A percentile compares a stretch with the other conserved stretches of the same genome.
Conservation (phyloP, 2,888 invertebrate species). For the Lutraria lutraria region DNA sequence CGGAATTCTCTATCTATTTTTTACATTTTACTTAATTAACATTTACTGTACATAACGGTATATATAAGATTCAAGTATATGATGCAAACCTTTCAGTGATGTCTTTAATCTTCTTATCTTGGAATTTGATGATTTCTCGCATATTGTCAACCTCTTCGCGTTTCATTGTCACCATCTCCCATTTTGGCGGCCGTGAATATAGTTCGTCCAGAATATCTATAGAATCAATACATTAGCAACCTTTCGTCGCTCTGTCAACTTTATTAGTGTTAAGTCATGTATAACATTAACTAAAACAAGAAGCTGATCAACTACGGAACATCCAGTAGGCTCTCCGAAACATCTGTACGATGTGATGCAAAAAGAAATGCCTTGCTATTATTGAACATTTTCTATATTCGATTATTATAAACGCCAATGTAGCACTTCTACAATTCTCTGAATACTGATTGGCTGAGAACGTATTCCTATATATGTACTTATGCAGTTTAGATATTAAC, state of each 20-base stretch:
- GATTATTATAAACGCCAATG: neutral
- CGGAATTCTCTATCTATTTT: no score
- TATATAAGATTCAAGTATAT: neutral
- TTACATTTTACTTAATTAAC: no score
- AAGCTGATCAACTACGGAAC: no score
- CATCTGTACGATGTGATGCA: no score
- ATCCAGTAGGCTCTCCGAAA: no score
- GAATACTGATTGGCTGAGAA: no score
- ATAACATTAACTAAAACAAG: no score
- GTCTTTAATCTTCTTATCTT: slow-evolving; percentile 62
- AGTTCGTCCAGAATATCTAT: slow-evolving; percentile 61
- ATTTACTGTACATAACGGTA: no score
- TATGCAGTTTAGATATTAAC: no score
- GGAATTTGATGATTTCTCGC: slow-evolving; percentile 61
- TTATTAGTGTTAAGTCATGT: no score
- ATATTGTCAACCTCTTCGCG: slow-evolving; percentile 64
- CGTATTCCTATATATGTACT: no score
- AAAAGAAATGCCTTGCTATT: neutral
- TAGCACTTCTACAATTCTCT: no score
- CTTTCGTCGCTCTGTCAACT: neutral
- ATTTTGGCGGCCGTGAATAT: slow-evolving; percentile 46
- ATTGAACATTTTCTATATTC: neutral
- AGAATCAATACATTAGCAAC: neutral
- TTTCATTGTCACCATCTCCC: slow-evolving; percentile 63
- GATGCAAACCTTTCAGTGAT: slow-evolving; percentile 56